Percentiles rank a stretch among this genome's conserved stretches.
These are phyloP conservation scores for Chloroceryle amazona DNA, from an alignment of 2,797 vertebrate genomes.

Conservation along the genomic window DNA sequence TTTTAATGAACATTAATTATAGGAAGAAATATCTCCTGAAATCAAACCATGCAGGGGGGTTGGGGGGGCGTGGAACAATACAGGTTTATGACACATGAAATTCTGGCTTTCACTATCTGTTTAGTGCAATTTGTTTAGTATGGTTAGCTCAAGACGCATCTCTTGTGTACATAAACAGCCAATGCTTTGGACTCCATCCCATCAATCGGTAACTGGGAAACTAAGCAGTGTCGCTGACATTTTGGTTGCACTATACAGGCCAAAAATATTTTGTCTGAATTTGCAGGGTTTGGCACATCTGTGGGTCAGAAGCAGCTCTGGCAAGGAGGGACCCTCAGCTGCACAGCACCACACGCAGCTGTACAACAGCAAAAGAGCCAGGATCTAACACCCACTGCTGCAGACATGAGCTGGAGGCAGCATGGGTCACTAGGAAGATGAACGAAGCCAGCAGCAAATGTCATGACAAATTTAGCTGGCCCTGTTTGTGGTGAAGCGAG, in stretches of 20 bases:
- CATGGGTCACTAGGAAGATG: fast-evolving
- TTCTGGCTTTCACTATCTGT: not conserved
- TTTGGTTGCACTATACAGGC: not conserved
- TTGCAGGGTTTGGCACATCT: not conserved
- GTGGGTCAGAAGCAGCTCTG: not conserved
- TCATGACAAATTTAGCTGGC: not conserved
- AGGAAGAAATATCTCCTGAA: not conserved
- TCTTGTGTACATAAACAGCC: not conserved
- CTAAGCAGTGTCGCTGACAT: not conserved
- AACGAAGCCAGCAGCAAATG: fast-evolving
- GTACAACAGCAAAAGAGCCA: not conserved
- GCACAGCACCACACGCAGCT: not conserved
- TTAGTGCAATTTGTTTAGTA: constrained; percentile 9
- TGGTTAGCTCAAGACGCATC: not conserved
- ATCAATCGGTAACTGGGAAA: not conserved
- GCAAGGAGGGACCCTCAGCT: not conserved
- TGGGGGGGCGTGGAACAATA: not conserved
- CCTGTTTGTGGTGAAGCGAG: fast-evolving
- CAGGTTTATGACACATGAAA: not conserved
- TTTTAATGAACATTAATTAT: not conserved
- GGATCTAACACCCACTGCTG: not conserved
- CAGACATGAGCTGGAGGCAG: fast-evolving
- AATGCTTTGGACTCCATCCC: not conserved
- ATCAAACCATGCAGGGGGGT: not conserved
- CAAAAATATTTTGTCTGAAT: not conserved